phyloP scores from a whole-genome alignment of 2,888 invertebrate species.

The Acanthosoma haemorrhoidale region DNA sequence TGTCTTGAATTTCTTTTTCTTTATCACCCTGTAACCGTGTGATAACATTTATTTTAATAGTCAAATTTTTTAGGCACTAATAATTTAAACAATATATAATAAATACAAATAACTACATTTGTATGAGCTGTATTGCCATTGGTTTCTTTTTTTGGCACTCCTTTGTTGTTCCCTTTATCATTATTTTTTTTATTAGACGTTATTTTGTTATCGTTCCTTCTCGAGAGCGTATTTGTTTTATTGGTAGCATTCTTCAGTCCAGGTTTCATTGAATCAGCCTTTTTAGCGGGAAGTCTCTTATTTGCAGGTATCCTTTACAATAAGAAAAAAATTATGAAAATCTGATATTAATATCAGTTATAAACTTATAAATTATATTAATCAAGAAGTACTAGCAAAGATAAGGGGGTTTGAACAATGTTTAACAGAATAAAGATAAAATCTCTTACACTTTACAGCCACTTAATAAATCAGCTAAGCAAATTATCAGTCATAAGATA shows the following conservation, averaged over 20 bases:
- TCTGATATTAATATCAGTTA: neutral
- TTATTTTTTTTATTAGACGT: slow-evolving; percentile 51
- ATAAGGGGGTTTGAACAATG: no score
- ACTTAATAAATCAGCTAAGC: no score
- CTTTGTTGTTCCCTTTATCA: slow-evolving; percentile 44
- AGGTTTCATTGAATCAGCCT: slow-evolving; percentile 31
- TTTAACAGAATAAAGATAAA: no score
- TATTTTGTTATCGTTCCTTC: slow-evolving; percentile 44
- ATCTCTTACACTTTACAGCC: no score
- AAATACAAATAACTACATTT: slow-evolving; percentile 7
- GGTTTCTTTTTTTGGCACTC: slow-evolving; percentile 32
- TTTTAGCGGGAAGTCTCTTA: slow-evolving; percentile 32
- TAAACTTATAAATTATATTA: no score
- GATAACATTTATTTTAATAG: neutral
- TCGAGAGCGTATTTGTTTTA: slow-evolving; percentile 36
- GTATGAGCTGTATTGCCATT: slow-evolving; percentile 30
- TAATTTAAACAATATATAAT: neutral
- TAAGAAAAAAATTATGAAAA: neutral
- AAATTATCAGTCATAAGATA: no score
- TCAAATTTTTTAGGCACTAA: neutral
- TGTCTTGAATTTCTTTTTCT: slow-evolving; percentile 47
- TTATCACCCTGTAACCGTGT: slow-evolving; percentile 42
- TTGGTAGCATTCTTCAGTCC: slow-evolving; percentile 36
- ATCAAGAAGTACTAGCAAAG: no score
- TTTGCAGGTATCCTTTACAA: slow-evolving; percentile 43